Base-by-base conservation (phyloP, 1,140 invertebrate genomes). In the Drosophila orosa region DNA sequence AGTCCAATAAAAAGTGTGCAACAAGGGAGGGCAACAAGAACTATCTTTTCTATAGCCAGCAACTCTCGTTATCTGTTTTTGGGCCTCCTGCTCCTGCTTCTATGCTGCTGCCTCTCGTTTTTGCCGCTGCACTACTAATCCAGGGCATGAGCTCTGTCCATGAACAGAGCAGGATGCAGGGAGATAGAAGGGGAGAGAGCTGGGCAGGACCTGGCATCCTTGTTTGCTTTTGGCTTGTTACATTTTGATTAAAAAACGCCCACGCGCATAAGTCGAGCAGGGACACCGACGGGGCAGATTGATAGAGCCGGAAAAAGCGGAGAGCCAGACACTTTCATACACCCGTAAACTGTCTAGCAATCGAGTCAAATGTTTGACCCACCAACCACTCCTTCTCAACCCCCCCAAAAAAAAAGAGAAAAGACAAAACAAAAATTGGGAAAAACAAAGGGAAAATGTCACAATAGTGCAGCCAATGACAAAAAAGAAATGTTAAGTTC, bases 191-290 rank as follows among this genome's bases (percentile, higher is more conserved):
- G 17, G 17, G 0, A 9, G 27, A 31, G 50, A 29, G 8, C 45
- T 22, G 48, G 39, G 29, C 44, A 55, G 44, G 65, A 68, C 67
- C 50, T n/a, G 50, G 50, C 58, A 58, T 75, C 76, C 84, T 84
- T 89, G 84, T 87, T 87, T 87, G 84, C 84, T 89, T 87, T 89
- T 87, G 84, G 77, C 84, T 89, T 89, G 84, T 89, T 89, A 89
- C 84, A 89, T 89, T 89, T 89, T 89, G 84, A 89, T 89, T 89
- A 89, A 89, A 89, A 89, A 89, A 84, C 85, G 84, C 84, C 84
- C 84, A 86, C 84, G 84, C 84, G 80, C 76, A 68, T 83, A 79
- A 89, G 72, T 83, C 72, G 63, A 62, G 50, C 65, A 78, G 37
- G 44, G 27, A 67, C 40, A 57, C 31, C 24, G 19, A 52, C 50